A percentile compares a stretch with the other conserved stretches of the same genome.
Conservation (phyloP, 2,797 vertebrate species). For the Poecilia gillii region DNA sequence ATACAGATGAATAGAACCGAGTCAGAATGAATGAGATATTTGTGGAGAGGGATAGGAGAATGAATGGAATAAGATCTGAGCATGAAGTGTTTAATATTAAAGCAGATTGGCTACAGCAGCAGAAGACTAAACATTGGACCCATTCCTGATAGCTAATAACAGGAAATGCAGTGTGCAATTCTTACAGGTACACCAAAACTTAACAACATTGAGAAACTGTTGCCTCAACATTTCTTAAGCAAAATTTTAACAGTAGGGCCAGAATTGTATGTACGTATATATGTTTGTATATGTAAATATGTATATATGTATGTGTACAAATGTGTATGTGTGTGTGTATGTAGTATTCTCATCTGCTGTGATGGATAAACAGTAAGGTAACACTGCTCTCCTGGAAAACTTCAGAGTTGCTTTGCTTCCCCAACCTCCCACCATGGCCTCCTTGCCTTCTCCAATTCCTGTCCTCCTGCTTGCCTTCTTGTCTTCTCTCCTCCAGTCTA, state of each 20-base stretch:
- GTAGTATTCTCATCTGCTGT: no score
- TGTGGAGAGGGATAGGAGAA: no score
- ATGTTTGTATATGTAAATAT: no score
- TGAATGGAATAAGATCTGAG: neutral
- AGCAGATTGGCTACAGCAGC: neutral
- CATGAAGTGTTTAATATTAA: neutral
- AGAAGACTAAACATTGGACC: neutral
- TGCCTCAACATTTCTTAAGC: neutral
- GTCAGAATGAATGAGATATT: neutral
- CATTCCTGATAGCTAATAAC: neutral
- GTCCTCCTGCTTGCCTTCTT: slow-evolving; percentile 2
- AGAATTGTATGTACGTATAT: no score
- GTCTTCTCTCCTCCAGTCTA: slow-evolving; percentile 22
- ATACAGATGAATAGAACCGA: no score
- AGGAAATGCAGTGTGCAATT: neutral
- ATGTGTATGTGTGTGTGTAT: no score
- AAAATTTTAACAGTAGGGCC: neutral
- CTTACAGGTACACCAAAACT: neutral
- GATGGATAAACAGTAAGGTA: slow-evolving; percentile 10
- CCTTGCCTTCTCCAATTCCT: slow-evolving; percentile 10
- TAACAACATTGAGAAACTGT: neutral
- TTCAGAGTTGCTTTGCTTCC: slow-evolving; percentile 29
- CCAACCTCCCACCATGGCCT: slow-evolving; percentile 29
- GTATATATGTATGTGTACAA: no score
- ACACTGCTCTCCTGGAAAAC: slow-evolving; percentile 17